Evolutionary conservation across 2,888 invertebrate species (phyloP), one percentile per base, ranked within the genome.

Genomic region (Amphipoea oculea): DNA sequence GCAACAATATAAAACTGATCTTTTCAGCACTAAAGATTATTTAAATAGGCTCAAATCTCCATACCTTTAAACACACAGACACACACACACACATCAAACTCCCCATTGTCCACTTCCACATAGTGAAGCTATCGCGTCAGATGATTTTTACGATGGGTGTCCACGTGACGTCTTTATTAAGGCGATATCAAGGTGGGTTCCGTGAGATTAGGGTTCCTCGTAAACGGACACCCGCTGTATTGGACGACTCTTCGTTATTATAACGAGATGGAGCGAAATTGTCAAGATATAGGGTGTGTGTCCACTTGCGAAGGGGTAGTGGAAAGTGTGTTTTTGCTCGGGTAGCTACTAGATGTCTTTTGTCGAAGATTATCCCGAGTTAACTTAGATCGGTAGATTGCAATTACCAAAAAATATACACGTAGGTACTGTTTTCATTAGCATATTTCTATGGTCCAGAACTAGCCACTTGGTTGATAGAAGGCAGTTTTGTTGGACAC

Each of bases 81-180:
- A 78, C 65, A 40, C 40, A 5, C 17, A 14, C 36, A 29, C 40
- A 54, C 12, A 72, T 14, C 20, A 14, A 6, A 0, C 23, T 62
- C 74, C 73, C 71, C 78, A 57, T 1, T 29, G 62, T 66, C 57
- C 62, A 73, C 73, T 0, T 81, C 48, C 73, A 77, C 71, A 65
- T 68, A 54, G 40, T 54, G 42, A 63, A 6, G 68, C 78, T 84
- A 89, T 88, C 86, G 83, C 82, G 81, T 82, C 89, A 88, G 89
- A 92, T 92, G 91, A 91, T 90, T 89, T 93, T 93, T 92, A 93
- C 90, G 92, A 92, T 83, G 86, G 77, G 83, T 87, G 90, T 91
- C 90, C 91, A 93, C 92, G 94, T 93, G 94, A 92, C 94, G 93
- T 91, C 93, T 94, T 89, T 94, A 95, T 95, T 94, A 95, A 93